These are phyloP conservation scores for Apamea epomidion DNA, from an alignment of 2,888 invertebrate genomes.

Conservation along the genomic window DNA sequence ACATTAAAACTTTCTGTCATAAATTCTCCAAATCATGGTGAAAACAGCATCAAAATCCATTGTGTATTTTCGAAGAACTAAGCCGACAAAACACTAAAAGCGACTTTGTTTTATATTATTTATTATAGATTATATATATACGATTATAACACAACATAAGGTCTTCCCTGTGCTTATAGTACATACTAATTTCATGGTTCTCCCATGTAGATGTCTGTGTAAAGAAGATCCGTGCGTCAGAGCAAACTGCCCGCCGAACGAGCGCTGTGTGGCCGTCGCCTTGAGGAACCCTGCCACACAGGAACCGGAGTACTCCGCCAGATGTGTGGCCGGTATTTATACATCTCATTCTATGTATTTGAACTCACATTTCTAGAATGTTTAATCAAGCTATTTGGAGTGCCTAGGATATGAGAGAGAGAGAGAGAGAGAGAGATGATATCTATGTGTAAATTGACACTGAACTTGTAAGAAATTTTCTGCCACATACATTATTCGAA, in stretches of 20 bases:
- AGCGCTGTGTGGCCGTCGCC: conserved; percentile 92
- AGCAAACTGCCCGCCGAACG: conserved; percentile 91
- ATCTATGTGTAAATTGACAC: neutral
- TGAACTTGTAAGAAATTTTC: neutral
- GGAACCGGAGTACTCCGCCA: conserved; percentile 82
- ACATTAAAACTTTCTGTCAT: neutral
- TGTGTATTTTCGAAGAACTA: neutral
- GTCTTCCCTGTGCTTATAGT: neutral
- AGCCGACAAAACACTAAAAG: neutral
- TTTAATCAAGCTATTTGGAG: neutral
- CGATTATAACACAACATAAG: neutral
- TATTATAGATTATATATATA: neutral
- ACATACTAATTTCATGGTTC: neutral
- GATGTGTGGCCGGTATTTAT: conserved; percentile 62
- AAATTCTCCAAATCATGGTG: neutral
- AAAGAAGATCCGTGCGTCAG: conserved; percentile 92
- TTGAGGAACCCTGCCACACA: conserved; percentile 78
- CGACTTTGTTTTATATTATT: neutral
- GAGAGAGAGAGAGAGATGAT: neutral
- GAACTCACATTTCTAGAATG: neutral
- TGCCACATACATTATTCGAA: neutral
- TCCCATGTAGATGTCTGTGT: conserved; percentile 78
- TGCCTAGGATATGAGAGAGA: too few relatives aligned
- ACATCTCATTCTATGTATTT: neutral
- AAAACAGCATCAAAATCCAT: neutral